phyloP scores from a whole-genome alignment of 2,797 vertebrate genomes.

The Gephyroberyx darwinii region DNA sequence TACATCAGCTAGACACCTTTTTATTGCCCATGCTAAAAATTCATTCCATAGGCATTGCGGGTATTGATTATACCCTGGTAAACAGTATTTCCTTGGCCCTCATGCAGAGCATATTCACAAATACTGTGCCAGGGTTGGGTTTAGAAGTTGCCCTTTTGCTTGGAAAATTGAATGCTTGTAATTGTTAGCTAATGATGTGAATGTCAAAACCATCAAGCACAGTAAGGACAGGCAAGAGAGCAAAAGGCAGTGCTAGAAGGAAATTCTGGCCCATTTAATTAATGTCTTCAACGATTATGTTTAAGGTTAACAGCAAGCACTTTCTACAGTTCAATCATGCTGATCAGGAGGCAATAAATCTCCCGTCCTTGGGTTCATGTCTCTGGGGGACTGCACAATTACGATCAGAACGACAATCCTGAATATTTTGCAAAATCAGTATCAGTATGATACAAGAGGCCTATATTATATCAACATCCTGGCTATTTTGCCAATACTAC shows the following conservation, averaged over 20 bases:
- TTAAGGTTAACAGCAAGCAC: background rate
- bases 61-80: constrained; percentile 68
- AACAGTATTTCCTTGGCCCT: constrained; percentile 48
- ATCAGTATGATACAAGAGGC: too few relatives aligned
- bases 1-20: constrained; percentile 67
- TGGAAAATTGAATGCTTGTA: background rate
- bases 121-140: constrained; percentile 2
- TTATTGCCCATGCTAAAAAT: constrained; percentile 64
- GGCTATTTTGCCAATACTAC: background rate
- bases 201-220: background rate
- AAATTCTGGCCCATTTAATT: background rate
- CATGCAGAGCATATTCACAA: constrained; percentile 27
- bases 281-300: background rate
- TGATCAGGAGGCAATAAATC: background rate
- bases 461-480: background rate
- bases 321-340: background rate
- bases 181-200: constrained; percentile 12
- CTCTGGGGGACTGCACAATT: background rate
- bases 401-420: background rate
- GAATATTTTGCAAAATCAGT: background rate
- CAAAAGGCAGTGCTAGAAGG: background rate
- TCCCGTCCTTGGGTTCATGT: background rate
- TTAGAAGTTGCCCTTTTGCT: constrained; percentile 8
- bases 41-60: constrained; percentile 49
- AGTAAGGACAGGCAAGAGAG: background rate